Evolutionary conservation across 2,888 invertebrate species (phyloP), one percentile per base, ranked within the genome.

Genomic region (Trimorus sp.): DNA sequence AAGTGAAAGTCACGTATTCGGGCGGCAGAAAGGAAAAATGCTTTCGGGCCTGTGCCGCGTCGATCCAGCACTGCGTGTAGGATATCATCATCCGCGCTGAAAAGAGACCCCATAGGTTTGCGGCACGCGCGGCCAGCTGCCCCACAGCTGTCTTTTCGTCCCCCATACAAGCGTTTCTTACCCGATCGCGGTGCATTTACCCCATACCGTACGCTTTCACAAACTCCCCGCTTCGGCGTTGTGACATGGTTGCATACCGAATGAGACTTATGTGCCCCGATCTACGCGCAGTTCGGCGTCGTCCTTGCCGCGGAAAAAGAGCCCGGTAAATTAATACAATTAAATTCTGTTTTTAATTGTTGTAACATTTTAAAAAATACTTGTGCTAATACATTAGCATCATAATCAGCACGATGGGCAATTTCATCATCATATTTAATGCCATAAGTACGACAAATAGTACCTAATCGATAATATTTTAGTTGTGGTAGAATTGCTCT

Each of bases 51-150:
- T 76, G 36, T 45, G 51, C 58, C 45, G 68, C 49, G 71, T 76
- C 70, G 79, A 82, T 70, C 82, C 82, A 82, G 84, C 84, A 87
- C 84, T 79, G 84, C 68, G 87, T 87, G 87, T 88, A 86, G 88
- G 87, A 89, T 89, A 89, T 89, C 88, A 87, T 87, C 87, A 87
- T 86, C 84, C 85, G 85, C 85, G 83, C 84, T 87, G 83, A 87
- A 86, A 86, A 85, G 88, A 90, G 91, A 91, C 91, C 91, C 91
- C 91, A 91, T 91, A 91, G 91, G 91, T 90, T 91, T 87, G 86
- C 88, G 91, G 91, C 91, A 91, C 91, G 91, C 91, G 91, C 90
- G 90, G 89, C 91, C 91, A 91, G 91, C 91, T 91, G 91, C 89
- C 91, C 88, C 89, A 91, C 91, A 91, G 91, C 91, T 91, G 91